Base-by-base conservation (phyloP, 2,888 invertebrate genomes). In the Limulus polyphemus region DNA sequence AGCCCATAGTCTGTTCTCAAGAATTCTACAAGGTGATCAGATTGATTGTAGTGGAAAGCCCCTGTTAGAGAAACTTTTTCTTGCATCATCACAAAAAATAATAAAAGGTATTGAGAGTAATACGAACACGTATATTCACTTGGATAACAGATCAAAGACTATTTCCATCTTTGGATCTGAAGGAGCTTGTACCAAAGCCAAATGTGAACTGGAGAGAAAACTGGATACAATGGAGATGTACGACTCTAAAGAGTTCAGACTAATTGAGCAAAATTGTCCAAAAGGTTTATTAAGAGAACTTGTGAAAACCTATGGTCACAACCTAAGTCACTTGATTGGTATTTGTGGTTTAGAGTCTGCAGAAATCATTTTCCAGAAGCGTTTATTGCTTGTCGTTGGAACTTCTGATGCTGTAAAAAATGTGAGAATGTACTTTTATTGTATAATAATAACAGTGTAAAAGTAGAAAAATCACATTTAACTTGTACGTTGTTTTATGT, bases 91-190 rank as follows among this genome's bases (percentile, higher is more conserved):
- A 14, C 52, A 47, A 47, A 54, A 54, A 32, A 55, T 49, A 4
- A 55, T 65, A 1, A 63, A 63, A 49, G 54, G 17, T 57, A 57
- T 65, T 16, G 46, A 61, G n/a, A 47, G 54, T 11, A 55, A 48
- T 46, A n/a, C 57, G n/a, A 56, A 61, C 12, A 61, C 56, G 47
- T 61, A 54, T 55, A 54, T 65, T 16, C 55, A 62, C 17, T n/a
- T 57, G 17, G 59, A 62, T 54, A 48, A 13, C 9, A 47, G 57
- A n/a, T 61, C 48, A 13, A 65, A 65, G 49, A 52, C 47, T 47
- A 13, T 65, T 47, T 55, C 62, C 12, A 51, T 65, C 14, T 65
- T 62, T 62, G 65, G 65, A 48, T 51, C 58, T 62, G 55, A n/a
- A 48, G 46, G 56, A 11, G 32, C 49, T 54, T 57, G 56, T 48